These are phyloP conservation scores for Myripristis murdjan DNA, from an alignment of 2,797 vertebrate species.

Conservation along the genomic window DNA sequence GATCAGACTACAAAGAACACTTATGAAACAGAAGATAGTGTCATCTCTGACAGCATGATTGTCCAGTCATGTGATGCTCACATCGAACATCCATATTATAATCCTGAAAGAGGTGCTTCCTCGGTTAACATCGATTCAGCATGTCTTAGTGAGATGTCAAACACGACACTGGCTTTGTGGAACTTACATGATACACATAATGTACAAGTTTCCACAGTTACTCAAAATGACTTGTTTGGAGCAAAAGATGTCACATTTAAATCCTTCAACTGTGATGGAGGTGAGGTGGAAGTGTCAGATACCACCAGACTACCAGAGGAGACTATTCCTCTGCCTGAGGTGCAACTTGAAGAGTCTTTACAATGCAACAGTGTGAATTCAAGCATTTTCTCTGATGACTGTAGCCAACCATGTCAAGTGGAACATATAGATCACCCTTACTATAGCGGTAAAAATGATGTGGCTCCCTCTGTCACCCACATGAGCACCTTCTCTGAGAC, in stretches of 20 bases:
- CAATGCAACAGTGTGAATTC: slow-evolving; percentile 39
- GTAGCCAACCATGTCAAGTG: not conserved
- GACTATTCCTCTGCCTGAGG: slow-evolving; percentile 52
- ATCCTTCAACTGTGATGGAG: slow-evolving; percentile 60
- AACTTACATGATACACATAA: slow-evolving; percentile 3
- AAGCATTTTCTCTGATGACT: slow-evolving; percentile 21
- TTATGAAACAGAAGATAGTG: slow-evolving; percentile 39
- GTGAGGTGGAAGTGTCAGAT: slow-evolving; percentile 73
- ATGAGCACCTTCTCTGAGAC: slow-evolving; percentile 15
- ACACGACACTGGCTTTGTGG: not conserved
- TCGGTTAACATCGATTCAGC: not conserved
- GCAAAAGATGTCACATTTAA: slow-evolving; percentile 59
- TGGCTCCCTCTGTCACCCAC: not conserved
- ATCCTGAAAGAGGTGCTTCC: slow-evolving; percentile 21
- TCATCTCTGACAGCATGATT: slow-evolving; percentile 47
- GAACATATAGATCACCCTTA: slow-evolving; percentile 74
- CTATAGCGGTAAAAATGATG: slow-evolving; percentile 34
- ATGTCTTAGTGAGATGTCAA: slow-evolving; percentile 11
- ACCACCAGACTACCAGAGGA: slow-evolving; percentile 50
- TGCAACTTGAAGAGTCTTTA: slow-evolving; percentile 13
- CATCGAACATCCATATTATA: slow-evolving; percentile 69
- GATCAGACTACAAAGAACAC: slow-evolving; percentile 24
- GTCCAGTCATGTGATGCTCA: slow-evolving; percentile 53
- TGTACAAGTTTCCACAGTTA: slow-evolving; percentile 7
- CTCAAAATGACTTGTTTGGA: slow-evolving; percentile 7